Evolutionary conservation across 2,797 vertebrate species (phyloP).

Genomic region (Sciurus carolinensis): DNA sequence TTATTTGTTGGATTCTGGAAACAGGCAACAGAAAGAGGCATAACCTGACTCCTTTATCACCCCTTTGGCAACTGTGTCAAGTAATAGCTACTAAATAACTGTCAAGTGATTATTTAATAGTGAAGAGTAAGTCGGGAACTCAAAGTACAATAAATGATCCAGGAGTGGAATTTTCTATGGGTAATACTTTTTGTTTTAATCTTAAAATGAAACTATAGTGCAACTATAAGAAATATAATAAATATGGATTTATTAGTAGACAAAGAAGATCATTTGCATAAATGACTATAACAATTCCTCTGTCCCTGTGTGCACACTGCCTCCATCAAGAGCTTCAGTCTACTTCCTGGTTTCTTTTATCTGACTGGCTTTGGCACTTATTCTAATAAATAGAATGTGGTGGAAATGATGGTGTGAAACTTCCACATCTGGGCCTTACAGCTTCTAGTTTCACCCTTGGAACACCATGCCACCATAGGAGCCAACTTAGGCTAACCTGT

Average conservation of each 20-base stretch:
- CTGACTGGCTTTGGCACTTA: not conserved
- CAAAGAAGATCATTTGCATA: not conserved
- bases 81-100: too few species aligned
- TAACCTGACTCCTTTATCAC: not conserved
- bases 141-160: not conserved
- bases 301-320: fast-evolving
- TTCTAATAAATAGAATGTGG: not conserved
- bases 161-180: not conserved
- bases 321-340: not conserved
- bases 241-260: not conserved
- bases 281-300: not conserved
- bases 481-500: not conserved
- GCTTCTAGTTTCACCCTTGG: not conserved
- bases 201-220: not conserved
- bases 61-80: not conserved
- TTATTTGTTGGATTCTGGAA: not conserved
- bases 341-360: not conserved
- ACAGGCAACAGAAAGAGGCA: not conserved
- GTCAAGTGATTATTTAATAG: not conserved
- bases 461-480: not conserved
- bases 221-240: not conserved
- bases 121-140: not conserved
- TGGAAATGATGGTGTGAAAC: not conserved
- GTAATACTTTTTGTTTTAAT: not conserved
- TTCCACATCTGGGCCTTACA: not conserved